phyloP scores from a whole-genome alignment of 2,797 vertebrate genomes.

The Coccyzus lansbergi region DNA sequence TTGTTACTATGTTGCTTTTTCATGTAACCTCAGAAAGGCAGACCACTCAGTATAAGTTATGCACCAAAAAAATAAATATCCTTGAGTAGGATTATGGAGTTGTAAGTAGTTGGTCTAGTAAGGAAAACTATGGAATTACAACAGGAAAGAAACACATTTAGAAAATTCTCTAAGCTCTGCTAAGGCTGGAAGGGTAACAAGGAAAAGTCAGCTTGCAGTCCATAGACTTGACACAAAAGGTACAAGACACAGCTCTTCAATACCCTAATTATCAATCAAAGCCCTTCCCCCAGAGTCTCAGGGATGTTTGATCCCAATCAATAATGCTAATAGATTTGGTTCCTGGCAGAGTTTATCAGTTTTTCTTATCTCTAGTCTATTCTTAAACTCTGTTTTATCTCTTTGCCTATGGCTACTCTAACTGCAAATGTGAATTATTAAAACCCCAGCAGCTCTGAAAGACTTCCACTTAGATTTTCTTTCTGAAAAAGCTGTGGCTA shows the following conservation, averaged over 20 bases:
- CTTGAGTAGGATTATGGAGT: background rate
- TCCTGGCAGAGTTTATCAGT: background rate
- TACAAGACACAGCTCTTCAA: background rate
- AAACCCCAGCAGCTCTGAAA: background rate
- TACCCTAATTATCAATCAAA: background rate
- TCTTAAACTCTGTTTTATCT: background rate
- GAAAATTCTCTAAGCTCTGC: background rate
- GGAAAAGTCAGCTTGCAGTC: background rate
- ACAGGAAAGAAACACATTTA: background rate
- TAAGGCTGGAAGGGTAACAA: background rate
- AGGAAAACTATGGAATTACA: background rate
- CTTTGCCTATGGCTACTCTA: background rate
- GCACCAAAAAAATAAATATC: background rate
- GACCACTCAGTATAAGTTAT: background rate
- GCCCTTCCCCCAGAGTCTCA: background rate
- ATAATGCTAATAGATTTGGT: background rate
- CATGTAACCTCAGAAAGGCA: background rate
- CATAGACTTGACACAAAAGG: background rate
- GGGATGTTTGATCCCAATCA: background rate
- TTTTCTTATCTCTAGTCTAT: background rate
- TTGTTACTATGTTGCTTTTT: background rate
- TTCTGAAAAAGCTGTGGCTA: background rate
- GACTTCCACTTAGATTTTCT: background rate
- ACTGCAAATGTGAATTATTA: background rate
- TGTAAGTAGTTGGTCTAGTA: background rate